These are phyloP conservation scores for Lucifuga dentata DNA, from an alignment of 2,113 vertebrate genomes.

Conservation along the genomic window DNA sequence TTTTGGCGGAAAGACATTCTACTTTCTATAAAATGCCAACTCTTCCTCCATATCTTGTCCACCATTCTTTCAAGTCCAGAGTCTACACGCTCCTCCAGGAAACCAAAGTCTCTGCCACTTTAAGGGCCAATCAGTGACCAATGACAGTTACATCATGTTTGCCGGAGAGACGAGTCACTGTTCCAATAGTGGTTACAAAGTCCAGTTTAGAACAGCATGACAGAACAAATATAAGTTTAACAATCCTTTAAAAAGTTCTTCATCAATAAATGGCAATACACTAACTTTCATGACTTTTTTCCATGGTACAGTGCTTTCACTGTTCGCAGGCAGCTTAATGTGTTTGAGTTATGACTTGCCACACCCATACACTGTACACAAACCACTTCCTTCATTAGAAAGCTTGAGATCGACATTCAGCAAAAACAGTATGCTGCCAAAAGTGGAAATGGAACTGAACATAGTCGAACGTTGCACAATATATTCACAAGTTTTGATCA, in stretches of 20 bases:
- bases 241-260: slow-evolving; percentile 1
- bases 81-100: slow-evolving; percentile 69
- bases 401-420: slow-evolving; percentile 51
- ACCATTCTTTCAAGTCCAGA: slow-evolving; percentile 82
- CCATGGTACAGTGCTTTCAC: slow-evolving; percentile 1
- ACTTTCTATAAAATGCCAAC: slow-evolving; percentile 78
- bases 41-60: slow-evolving; percentile 83
- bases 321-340: slow-evolving; percentile 42
- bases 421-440: slow-evolving; percentile 2
- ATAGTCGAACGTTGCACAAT: slow-evolving; percentile 39
- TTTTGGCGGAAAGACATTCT: slow-evolving; percentile 71
- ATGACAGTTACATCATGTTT: slow-evolving; percentile 65
- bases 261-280: slow-evolving; percentile 8
- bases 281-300: slow-evolving; percentile 18
- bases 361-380: slow-evolving; percentile 78
- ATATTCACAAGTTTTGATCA: slow-evolving; percentile 1
- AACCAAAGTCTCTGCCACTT: slow-evolving; percentile 68
- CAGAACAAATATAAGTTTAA: slow-evolving; percentile 60
- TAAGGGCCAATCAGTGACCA: slow-evolving; percentile 73
- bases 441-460: slow-evolving; percentile 33
- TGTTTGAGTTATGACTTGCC: slow-evolving; percentile 69
- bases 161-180: slow-evolving; percentile 39
- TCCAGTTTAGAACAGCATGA: slow-evolving; percentile 56
- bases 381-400: slow-evolving; percentile 74
- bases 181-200: slow-evolving; percentile 69